phyloP scores from a whole-genome alignment of 2,797 vertebrate species.

The Paguma larvata region DNA sequence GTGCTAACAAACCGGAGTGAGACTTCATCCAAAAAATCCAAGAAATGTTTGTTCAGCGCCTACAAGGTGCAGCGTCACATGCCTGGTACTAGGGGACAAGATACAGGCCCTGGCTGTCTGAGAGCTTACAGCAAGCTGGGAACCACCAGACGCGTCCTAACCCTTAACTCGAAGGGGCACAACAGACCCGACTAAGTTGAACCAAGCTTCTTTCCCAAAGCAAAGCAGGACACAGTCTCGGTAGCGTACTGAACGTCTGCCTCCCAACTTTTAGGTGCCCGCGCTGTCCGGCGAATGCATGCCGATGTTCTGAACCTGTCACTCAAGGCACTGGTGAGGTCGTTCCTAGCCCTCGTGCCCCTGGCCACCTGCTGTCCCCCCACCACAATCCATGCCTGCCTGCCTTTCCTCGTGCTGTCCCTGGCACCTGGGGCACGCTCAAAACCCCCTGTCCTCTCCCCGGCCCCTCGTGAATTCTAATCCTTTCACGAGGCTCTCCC shows the following conservation, averaged over 20 bases:
- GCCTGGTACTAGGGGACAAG: background rate
- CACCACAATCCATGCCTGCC: background rate
- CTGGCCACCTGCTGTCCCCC: background rate
- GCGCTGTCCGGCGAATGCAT: background rate
- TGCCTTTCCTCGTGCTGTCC: background rate
- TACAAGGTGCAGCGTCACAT: background rate
- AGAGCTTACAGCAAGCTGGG: background rate
- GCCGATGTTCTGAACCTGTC: background rate
- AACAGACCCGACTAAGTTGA: background rate
- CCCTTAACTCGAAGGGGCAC: background rate
- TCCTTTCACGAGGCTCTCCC: background rate
- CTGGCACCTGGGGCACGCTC: background rate
- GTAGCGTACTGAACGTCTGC: background rate
- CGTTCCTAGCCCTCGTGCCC: background rate
- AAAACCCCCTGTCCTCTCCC: background rate
- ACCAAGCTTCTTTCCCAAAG: background rate
- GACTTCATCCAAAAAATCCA: background rate
- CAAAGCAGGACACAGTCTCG: background rate
- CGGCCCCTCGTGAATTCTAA: background rate
- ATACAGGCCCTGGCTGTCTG: background rate
- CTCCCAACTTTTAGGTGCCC: background rate
- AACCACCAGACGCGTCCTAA: background rate
- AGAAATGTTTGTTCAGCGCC: background rate
- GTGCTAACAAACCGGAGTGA: slow-evolving; percentile 5
- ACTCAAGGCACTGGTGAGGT: background rate